Evolutionary conservation across 2,888 invertebrate species (phyloP), one percentile per base, ranked within the genome.

Genomic region (Carterocephalus palaemon): DNA sequence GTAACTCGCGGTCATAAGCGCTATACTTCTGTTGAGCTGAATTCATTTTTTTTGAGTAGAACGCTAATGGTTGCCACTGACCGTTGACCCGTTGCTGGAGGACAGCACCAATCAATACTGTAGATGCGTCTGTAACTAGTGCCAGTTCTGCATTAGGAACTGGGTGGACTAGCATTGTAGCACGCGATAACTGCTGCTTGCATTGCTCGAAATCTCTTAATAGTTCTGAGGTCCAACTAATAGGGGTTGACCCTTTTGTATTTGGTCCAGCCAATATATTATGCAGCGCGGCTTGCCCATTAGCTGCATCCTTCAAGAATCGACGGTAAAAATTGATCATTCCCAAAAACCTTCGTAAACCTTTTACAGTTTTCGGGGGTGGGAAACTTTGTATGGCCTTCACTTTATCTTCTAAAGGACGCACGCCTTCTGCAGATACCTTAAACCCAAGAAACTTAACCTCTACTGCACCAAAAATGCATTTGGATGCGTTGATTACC

Each of bases 311-410:
- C 2, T 23, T 23, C 2, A 36, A 13, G 4, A 24, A 9, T n/a
- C 9, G 9, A 3, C 36, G 15, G 8, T 36, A 36, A 9, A 24
- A 36, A 24, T 24, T 36, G 1, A 36, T 2, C 36, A 36, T 36
- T 1, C 36, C 36, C 1, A 36, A 9, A 9, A 36, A 36, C 6
- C 24, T 15, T 3, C 23, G 15, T 6, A 36, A 9, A 1, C 16
- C 9, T 1, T 24, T 15, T 1, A 36, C 13, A n/a, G 36, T 36
- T 9, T 24, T 47, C 0, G 52, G 58, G 4, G 39, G 53, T 1
- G 59, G 59, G 5, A 15, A 48, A 3, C 48, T 13, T 0, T 24
- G 8, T n/a, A 48, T 47, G 4, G 38, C 41, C 13, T 47, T 12
- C 7, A 45, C 43, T 15, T 43, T 39, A 17, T 38, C 39, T 4